Evolutionary conservation across 1,140 invertebrate species (phyloP).

Genomic region (Scaptomyza montana): DNA sequence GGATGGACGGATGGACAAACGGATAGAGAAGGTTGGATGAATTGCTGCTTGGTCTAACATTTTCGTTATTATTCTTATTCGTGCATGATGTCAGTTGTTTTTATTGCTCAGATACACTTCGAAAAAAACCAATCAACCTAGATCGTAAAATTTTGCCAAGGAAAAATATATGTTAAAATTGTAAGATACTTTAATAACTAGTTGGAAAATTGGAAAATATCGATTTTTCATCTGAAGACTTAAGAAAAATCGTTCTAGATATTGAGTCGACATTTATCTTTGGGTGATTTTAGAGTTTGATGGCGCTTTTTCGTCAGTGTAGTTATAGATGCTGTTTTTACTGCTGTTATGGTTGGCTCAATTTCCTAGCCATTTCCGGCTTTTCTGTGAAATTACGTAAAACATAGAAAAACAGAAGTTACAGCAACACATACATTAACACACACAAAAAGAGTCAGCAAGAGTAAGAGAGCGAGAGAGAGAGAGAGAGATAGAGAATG

Average conservation of each 20-base stretch:
- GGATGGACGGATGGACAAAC: background rate
- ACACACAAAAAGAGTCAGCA: background rate
- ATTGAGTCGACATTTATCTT: constrained; percentile 7
- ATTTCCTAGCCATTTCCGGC: constrained; percentile 81
- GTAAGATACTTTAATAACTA: too few relatives aligned
- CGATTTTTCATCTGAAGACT: too few relatives aligned
- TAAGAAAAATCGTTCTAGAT: too few relatives aligned
- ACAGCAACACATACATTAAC: constrained; percentile 16
- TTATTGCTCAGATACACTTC: constrained; percentile 3
- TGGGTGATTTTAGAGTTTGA: background rate
- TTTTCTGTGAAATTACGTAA: constrained; percentile 75
- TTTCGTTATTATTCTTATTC: constrained; percentile 81
- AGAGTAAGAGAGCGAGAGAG: constrained; percentile 28
- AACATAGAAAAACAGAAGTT: constrained; percentile 81
- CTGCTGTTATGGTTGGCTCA: constrained; percentile 79
- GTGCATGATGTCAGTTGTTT: constrained; percentile 53
- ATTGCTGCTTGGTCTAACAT: constrained; percentile 66
- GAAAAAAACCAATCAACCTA: too few relatives aligned
- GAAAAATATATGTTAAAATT: too few relatives aligned
- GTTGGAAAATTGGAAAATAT: too few relatives aligned
- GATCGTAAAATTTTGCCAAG: too few relatives aligned
- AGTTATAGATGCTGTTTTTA: constrained; percentile 29
- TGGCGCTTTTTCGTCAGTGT: constrained; percentile 18
- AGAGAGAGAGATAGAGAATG: too few relatives aligned
- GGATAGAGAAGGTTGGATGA: constrained; percentile 17